Conservation (phyloP, 2,888 invertebrate genomes). For the Trachelus iudaicus region DNA sequence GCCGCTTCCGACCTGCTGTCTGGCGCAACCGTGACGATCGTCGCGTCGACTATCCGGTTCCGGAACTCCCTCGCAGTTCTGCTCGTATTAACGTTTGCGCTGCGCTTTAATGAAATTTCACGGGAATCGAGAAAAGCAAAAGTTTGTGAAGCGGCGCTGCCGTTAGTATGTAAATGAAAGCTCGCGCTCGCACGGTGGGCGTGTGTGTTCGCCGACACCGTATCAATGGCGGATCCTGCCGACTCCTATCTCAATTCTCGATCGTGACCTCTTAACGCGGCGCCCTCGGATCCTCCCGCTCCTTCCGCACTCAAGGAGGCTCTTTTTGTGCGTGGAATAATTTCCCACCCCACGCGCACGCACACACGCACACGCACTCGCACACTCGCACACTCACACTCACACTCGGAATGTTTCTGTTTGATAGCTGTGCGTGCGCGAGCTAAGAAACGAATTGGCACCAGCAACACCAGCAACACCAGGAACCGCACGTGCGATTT, state of each 20-base stretch:
- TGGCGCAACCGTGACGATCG: constrained; percentile 2
- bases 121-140: not conserved
- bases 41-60: constrained; percentile 11
- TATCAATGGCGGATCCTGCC: constrained; percentile 59
- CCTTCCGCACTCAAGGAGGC: too few species aligned
- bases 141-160: not conserved
- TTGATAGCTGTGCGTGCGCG: too few species aligned
- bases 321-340: too few species aligned
- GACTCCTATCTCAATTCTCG: constrained; percentile 43
- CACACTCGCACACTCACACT: too few species aligned
- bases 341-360: too few species aligned
- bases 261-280: constrained; percentile 38
- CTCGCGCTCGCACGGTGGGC: not conserved
- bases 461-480: too few species aligned
- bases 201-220: constrained; percentile 32
- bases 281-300: constrained; percentile 6
- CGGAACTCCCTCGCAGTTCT: constrained; percentile 11
- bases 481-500: too few species aligned
- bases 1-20: too few species aligned
- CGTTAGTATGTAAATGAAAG: not conserved
- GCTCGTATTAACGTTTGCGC: constrained; percentile 12
- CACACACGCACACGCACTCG: too few species aligned
- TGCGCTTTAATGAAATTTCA: not conserved
- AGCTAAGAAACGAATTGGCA: too few species aligned
- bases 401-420: too few species aligned